Evolutionary conservation across 2,113 vertebrate species (phyloP).

Genomic region (Microcebus ravelobensis): DNA sequence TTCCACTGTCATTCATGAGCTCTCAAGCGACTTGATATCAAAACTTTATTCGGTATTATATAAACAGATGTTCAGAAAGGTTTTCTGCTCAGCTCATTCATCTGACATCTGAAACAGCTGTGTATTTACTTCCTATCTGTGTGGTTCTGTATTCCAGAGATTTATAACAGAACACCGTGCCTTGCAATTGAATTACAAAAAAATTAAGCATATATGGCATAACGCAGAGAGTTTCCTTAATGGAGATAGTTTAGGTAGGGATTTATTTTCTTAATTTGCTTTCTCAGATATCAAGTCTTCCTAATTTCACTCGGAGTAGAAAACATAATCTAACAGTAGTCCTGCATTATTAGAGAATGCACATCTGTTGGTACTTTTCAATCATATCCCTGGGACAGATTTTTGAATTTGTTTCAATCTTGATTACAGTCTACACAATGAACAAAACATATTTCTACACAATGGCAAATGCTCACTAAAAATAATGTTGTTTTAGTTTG

Average conservation of each 20-base stretch:
- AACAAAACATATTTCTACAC: conserved; percentile 76
- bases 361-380: conserved; percentile 59
- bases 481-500: conserved; percentile 71
- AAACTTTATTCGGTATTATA: not conserved
- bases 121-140: not conserved
- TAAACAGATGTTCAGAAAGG: not conserved
- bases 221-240: not conserved
- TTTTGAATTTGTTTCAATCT: conserved; percentile 81
- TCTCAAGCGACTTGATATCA: not conserved
- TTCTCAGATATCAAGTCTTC: conserved; percentile 23
- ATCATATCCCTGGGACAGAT: conserved; percentile 64
- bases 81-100: not conserved
- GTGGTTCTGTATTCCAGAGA: not conserved
- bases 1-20: not conserved
- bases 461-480: conserved; percentile 71
- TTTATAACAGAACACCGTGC: not conserved
- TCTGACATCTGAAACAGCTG: not conserved
- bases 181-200: not conserved
- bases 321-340: conserved; percentile 24
- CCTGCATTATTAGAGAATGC: conserved; percentile 53
- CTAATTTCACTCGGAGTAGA: not conserved
- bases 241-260: not conserved
- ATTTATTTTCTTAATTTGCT: conserved; percentile 15
- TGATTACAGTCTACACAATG: conserved; percentile 78
- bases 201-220: not conserved